Conservation (phyloP, 2,888 invertebrate genomes). For the Drosophila lutescens region DNA sequence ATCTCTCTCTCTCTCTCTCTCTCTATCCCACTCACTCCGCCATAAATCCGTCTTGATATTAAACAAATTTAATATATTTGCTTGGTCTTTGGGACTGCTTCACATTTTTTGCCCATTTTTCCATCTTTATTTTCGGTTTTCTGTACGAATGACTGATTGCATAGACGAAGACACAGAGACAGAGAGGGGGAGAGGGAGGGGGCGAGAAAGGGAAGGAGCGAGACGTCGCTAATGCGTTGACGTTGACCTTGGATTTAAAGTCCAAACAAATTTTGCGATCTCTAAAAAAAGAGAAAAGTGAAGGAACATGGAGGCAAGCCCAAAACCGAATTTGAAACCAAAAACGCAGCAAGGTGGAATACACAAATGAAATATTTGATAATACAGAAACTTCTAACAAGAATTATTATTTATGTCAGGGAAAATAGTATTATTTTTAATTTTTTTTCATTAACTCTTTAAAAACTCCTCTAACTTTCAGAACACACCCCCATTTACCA, state of each 20-base stretch:
- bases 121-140: conserved; percentile 22
- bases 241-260: conserved; percentile 65
- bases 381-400: conserved; percentile 10
- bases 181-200: not conserved
- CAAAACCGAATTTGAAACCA: conserved; percentile 49
- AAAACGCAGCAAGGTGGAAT: conserved; percentile 51
- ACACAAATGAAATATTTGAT: conserved; percentile 10
- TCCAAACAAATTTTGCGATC: conserved; percentile 50
- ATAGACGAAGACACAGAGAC: conserved; percentile 26
- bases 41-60: conserved; percentile 10
- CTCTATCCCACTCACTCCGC: conserved; percentile 1
- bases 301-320: conserved; percentile 15
- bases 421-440: not conserved
- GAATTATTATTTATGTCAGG: not conserved
- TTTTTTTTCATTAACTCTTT: not conserved
- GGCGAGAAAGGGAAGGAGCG: conserved; percentile 4
- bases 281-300: conserved; percentile 4
- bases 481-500: not conserved
- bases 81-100: not conserved
- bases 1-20: conserved; percentile 3
- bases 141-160: conserved; percentile 54
- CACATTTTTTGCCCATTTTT: conserved; percentile 2
- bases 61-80: conserved; percentile 32
- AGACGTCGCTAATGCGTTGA: conserved; percentile 57
- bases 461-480: not conserved